Conservation (phyloP, 2,888 invertebrate species). For the Melinaea menophilus region DNA sequence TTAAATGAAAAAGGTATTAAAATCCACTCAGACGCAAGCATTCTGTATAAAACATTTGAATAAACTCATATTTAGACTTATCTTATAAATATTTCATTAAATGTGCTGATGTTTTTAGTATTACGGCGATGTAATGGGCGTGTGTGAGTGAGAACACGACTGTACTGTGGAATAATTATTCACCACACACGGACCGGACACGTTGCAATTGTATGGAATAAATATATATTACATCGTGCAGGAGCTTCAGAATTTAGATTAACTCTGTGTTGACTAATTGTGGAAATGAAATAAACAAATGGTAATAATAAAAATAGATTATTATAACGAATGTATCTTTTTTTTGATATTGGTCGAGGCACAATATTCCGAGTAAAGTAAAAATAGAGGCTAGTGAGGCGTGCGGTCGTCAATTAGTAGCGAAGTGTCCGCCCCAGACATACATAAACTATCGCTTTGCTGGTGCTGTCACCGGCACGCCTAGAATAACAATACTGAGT, state of each 20-base stretch:
- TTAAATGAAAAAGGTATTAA: conserved; percentile 22
- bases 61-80: conserved; percentile 30
- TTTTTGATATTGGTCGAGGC: too few species aligned
- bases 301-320: too few species aligned
- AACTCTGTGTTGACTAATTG: too few species aligned
- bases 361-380: neutral
- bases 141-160: neutral
- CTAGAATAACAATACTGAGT: conserved; percentile 11
- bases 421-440: conserved; percentile 31
- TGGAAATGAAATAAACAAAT: too few species aligned
- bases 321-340: too few species aligned
- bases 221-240: too few species aligned
- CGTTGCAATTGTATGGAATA: too few species aligned
- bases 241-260: too few species aligned
- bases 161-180: neutral
- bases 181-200: too few species aligned
- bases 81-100: conserved; percentile 33
- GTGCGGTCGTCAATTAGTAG: conserved; percentile 49
- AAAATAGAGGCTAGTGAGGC: conserved; percentile 21
- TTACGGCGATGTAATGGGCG: neutral
- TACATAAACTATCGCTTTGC: conserved; percentile 19
- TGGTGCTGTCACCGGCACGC: conserved; percentile 16
- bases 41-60: conserved; percentile 28
- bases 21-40: conserved; percentile 21
- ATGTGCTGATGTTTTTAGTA: conserved; percentile 10